A percentile compares a stretch with the other conserved stretches of the same genome.
Conservation (phyloP, 2,113 vertebrate species). For the Anarrhichthys ocellatus region DNA sequence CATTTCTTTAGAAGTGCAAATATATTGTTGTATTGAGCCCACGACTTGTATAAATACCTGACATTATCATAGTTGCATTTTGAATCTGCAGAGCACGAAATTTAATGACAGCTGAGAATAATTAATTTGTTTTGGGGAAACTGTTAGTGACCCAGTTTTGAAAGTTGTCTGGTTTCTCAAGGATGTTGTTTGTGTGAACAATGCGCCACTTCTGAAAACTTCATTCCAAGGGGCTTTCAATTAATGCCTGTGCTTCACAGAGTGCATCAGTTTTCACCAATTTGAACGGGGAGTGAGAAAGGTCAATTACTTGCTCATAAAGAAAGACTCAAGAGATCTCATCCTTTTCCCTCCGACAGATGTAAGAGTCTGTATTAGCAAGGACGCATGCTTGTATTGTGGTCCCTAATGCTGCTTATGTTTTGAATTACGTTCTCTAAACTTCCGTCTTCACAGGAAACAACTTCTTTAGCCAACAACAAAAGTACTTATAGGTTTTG, state of each 20-base stretch:
- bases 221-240: conserved; percentile 5
- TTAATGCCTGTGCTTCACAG: background rate
- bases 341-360: background rate
- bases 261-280: background rate
- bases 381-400: background rate
- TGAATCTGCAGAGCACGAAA: conserved; percentile 22
- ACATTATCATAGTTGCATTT: conserved; percentile 22
- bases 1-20: conserved; percentile 22
- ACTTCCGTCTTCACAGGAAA: too few relatives aligned
- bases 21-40: background rate
- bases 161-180: conserved; percentile 31
- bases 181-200: conserved; percentile 36
- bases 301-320: conserved; percentile 1
- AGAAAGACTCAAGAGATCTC: background rate
- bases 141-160: conserved; percentile 51
- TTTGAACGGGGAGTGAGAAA: background rate
- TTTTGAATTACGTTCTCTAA: background rate
- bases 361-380: background rate
- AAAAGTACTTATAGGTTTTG: too few relatives aligned
- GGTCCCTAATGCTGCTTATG: background rate
- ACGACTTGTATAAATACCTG: background rate
- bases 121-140: conserved; percentile 32
- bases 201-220: conserved; percentile 20
- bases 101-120: conserved; percentile 50
- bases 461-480: too few relatives aligned